Base-by-base conservation (phyloP, 1,140 invertebrate genomes). In the Doryteuthis pealeii region DNA sequence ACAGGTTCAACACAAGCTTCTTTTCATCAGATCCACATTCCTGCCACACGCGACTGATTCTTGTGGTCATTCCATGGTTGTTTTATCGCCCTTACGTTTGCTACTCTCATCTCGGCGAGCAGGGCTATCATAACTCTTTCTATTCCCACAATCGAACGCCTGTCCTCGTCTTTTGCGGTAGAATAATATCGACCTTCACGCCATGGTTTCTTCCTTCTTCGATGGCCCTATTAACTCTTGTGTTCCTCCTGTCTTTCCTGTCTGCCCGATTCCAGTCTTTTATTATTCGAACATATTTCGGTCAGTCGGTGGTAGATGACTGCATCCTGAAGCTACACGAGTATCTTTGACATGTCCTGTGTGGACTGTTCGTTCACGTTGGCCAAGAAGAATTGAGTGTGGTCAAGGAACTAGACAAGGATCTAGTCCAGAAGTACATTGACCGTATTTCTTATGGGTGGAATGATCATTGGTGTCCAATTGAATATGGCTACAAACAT, bases 11-110 rank as follows among this genome's bases (percentile, higher is more conserved):
- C 93, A 95, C 83, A 96, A 96, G 88, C 88, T 91, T 18, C 89
- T 91, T 65, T 95, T 96, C 85, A 91, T 96, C 62, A 91, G 74
- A 90, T 92, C 74, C 92, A 92, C 81, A 88, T 95, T 93, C 94
- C 6, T 78, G 88, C 49, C 88, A 82, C 78, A 80, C 82, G 49
- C 80, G 76, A 71, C 76, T 96, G 5, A 91, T 94, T 86, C 80
- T 95, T 0, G 90, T 96, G 77, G 93, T 1, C 95, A 96, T 89
- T 96, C 95, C 0, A 93, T 96, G 95, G 95, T 1, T 90, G 91
- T 76, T 94, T 94, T 90, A 92, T 95, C 76, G 90, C 91, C 74
- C 83, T 94, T 22, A 91, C 95, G 78, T 80, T 95, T 96, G 4
- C 90, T 93, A 78, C 83, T n/a, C 76, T 15, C 72, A 84, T 28